These are phyloP conservation scores for Pipistrellus kuhlii DNA, from an alignment of 2,797 vertebrate species.

Conservation along the genomic window DNA sequence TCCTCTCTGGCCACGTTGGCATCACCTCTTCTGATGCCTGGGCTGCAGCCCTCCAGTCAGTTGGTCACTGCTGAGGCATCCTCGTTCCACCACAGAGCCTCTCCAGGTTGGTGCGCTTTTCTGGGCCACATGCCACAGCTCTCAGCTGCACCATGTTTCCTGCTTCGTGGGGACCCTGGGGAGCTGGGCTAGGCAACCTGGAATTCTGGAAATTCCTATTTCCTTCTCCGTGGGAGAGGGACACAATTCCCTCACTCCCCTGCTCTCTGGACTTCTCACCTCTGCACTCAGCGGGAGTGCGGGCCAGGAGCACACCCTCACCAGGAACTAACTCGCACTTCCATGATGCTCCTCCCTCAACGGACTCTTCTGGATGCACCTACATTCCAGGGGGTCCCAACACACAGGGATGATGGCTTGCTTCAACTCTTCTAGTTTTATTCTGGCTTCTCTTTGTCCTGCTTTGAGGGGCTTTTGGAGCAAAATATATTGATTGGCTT, in stretches of 20 bases:
- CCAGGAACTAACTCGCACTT: background rate
- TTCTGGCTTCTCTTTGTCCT: background rate
- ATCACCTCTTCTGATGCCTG: background rate
- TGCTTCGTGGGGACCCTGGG: fast-evolving
- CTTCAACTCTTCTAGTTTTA: background rate
- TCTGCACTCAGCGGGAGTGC: background rate
- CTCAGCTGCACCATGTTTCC: background rate
- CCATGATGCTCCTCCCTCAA: background rate
- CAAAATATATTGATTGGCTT: background rate
- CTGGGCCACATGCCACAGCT: background rate
- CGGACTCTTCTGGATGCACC: fast-evolving
- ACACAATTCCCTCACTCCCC: no score
- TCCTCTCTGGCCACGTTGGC: background rate
- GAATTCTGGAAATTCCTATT: background rate
- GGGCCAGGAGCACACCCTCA: background rate
- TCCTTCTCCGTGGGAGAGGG: background rate
- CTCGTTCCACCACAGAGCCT: background rate
- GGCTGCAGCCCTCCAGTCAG: background rate
- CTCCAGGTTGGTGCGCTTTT: background rate
- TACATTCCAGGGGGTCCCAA: fast-evolving
- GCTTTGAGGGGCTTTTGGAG: background rate
- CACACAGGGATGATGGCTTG: background rate
- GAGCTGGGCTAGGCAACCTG: background rate
- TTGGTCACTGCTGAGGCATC: background rate
- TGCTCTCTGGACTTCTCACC: no score